Base-by-base conservation (phyloP, 2,113 vertebrate species). In the Cricetomys ansorgei region DNA sequence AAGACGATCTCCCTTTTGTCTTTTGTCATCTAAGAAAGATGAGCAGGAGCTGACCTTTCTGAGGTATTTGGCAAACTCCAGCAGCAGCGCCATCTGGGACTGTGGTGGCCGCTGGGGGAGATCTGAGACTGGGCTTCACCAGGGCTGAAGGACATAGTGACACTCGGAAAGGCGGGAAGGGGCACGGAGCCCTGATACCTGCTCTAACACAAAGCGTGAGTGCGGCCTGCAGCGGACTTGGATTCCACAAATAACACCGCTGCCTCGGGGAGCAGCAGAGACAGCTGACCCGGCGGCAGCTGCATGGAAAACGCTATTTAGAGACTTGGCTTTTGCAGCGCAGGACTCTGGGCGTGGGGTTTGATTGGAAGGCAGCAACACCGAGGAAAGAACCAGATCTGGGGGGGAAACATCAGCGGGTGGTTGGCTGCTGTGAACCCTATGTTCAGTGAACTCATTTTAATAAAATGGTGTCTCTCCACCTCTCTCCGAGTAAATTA, bases 291-390 rank as follows among this genome's bases (percentile, higher is more conserved):
- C 37, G 88, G 90, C 88, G 23, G 90, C 97, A 97, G 96, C 96
- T 96, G 96, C 31, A 75, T 87, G 91, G 62, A 94, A 70, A 88
- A 76, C 88, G 73, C 96, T 97, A 97, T 98, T 97, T 97, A 97
- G 96, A 97, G 92, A 84, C 87, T 85, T 55, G 5, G 90, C 40
- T 95, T 94, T 92, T 95, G 94, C 92, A 92, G 88, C 48, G 53
- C 77, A 96, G 92, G 70, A 93, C 91, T 83, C 94, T 80, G 92
- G 88, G 86, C 64, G 94, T 67, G 45, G 87, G 70, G 67, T 97
- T 92, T 94, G 92, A 97, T 96, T 97, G 97, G 93, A 86, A 96
- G 88, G 48, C 34, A 65, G 91, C 48, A 75, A 95, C 94, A 83
- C 79, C 0, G 9, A 77, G 25, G 59, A 70, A 92, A 80, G 69